Base-by-base conservation (phyloP, 2,888 invertebrate species). In the Pristionchus arcanus region DNA sequence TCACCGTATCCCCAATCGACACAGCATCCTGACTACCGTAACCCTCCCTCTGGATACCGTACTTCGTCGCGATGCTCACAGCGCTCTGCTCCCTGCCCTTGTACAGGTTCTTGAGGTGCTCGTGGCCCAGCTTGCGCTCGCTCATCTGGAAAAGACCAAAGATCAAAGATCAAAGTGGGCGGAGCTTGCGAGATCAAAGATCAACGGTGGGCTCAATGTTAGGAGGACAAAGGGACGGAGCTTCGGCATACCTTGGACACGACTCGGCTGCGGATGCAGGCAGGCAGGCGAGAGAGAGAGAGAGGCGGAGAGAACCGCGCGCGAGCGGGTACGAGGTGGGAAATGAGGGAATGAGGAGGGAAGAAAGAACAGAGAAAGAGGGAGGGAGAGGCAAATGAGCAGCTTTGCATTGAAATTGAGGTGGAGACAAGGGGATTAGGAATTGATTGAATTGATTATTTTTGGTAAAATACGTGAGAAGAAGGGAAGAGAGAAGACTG, bases 191-290 rank as follows among this genome's bases (percentile, higher is more conserved):
- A 28, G 15, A 28, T 15, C 28, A 28, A 28, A 28, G 28, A 68
- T 25, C 34, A 16, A n/a, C n/a, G n/a, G n/a, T n/a, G n/a, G n/a
- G n/a, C n/a, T n/a, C n/a, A n/a, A n/a, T n/a, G n/a, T n/a, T n/a
- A n/a, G n/a, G n/a, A n/a, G n/a, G n/a, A n/a, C n/a, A 21, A 37
- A 37, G 74, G 74, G 37, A 37, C 74, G 74, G 74, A 74, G 37
- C 74, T 74, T 74, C 2, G 28, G 11, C 5, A 19, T 34, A 71
- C 68, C 68, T 71, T 63, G 25, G 63, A 49, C 11, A 49, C 42
- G 5, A 49, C 42, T 49, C 13, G 42, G 42, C 42, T 49, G 11
- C 13, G 42, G 42, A 49, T 49, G 42, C 42, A 0, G 63, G 63
- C 11, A 63, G 21, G 21, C 55, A 21, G n/a, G 28, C 68, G 68